Percentiles rank a stretch among this genome's conserved stretches.
Evolutionary conservation across 1,140 invertebrate species (phyloP).

Genomic region (Belonocnema kinseyi): DNA sequence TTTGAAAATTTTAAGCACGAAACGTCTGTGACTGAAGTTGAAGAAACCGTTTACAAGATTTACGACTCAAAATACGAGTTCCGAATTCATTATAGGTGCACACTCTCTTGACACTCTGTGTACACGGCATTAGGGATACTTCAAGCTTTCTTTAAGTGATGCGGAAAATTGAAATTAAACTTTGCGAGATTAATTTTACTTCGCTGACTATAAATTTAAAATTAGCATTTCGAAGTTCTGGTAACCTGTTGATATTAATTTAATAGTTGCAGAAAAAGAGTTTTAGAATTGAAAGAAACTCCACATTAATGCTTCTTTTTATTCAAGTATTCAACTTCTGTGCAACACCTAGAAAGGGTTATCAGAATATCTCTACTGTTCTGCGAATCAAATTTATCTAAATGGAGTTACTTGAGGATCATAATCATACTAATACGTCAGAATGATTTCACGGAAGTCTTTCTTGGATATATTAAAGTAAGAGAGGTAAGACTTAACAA

Average conservation of each 20-base stretch:
- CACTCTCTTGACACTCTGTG: not conserved
- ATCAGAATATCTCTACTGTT: too few relatives aligned
- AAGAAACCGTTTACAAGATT: not conserved
- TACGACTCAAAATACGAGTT: conserved; percentile 25
- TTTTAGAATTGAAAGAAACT: not conserved
- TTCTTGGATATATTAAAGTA: too few relatives aligned
- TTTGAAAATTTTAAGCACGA: conserved; percentile 1
- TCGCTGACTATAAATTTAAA: conserved; percentile 10
- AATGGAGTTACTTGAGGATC: too few relatives aligned
- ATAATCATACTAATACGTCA: too few relatives aligned
- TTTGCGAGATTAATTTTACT: conserved; percentile 19
- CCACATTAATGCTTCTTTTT: not conserved
- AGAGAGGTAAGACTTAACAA: too few relatives aligned
- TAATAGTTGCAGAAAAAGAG: not conserved
- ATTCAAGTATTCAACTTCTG: not conserved
- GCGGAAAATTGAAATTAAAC: conserved; percentile 23
- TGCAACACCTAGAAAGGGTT: too few relatives aligned
- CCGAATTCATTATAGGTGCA: conserved; percentile 13
- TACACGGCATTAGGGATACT: not conserved
- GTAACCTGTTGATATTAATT: conserved; percentile 28
- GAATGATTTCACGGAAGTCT: too few relatives aligned
- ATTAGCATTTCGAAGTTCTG: not conserved
- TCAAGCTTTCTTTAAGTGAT: not conserved
- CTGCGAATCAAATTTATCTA: too few relatives aligned
- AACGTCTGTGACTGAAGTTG: conserved; percentile 4